phyloP scores from a whole-genome alignment of 1,140 invertebrate species.

The Hormaphis cornu region DNA sequence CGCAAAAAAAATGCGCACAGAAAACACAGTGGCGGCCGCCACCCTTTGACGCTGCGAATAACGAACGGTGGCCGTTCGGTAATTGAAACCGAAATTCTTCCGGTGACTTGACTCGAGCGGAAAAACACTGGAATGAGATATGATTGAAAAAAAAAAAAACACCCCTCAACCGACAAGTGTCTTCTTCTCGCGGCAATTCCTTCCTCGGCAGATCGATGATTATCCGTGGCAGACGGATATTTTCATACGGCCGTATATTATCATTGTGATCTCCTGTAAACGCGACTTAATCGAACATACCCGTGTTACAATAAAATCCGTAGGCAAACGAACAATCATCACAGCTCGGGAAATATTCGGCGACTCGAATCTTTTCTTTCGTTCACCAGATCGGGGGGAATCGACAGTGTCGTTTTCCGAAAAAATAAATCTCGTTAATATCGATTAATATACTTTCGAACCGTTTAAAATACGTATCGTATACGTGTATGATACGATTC shows the following conservation, averaged over 20 bases:
- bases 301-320: too few relatives aligned
- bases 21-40: neutral
- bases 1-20: slow-evolving; percentile 11
- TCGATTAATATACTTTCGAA: too few relatives aligned
- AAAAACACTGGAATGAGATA: slow-evolving; percentile 8
- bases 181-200: neutral
- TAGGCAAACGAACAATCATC: too few relatives aligned
- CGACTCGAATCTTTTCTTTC: too few relatives aligned
- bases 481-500: too few relatives aligned
- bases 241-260: neutral
- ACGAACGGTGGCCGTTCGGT: slow-evolving; percentile 5
- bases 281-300: too few relatives aligned
- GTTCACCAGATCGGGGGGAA: too few relatives aligned
- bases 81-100: slow-evolving; percentile 16
- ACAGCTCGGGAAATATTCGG: too few relatives aligned
- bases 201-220: neutral
- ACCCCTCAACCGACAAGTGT: neutral
- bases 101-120: slow-evolving; percentile 1
- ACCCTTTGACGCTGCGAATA: neutral
- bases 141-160: neutral
- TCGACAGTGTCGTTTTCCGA: too few relatives aligned
- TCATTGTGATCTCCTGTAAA: neutral
- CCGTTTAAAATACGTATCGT: too few relatives aligned
- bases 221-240: neutral
- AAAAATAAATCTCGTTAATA: too few relatives aligned